These are phyloP conservation scores for Callaeas wilsoni DNA, from an alignment of 2,113 vertebrate species.

Conservation along the genomic window DNA sequence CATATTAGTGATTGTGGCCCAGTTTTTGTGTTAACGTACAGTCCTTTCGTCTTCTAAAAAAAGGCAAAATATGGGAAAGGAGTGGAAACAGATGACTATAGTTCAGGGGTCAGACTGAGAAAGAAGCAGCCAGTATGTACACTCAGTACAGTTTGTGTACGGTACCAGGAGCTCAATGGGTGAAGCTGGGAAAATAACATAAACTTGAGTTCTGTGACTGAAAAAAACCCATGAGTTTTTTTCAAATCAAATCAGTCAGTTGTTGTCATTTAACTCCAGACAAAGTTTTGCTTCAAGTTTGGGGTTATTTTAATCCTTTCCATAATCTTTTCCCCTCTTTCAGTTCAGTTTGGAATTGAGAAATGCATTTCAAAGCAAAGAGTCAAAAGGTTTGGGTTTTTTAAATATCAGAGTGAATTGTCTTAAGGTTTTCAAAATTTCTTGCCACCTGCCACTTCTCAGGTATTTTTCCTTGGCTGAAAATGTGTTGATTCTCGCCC, in stretches of 20 bases:
- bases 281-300: background rate
- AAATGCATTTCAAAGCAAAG: background rate
- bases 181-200: background rate
- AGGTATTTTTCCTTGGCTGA: background rate
- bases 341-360: background rate
- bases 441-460: background rate
- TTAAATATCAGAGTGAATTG: background rate
- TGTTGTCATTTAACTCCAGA: background rate
- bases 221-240: background rate
- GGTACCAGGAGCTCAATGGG: background rate
- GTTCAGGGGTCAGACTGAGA: background rate
- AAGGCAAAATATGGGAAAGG: background rate
- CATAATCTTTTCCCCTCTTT: background rate
- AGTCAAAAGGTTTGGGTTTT: background rate
- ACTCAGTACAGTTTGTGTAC: background rate
- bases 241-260: background rate
- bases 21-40: background rate
- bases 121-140: background rate
- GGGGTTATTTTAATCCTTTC: background rate
- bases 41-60: background rate
- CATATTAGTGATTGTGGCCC: background rate
- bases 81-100: background rate
- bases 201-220: background rate
- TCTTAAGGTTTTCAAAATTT: background rate
- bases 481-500: background rate